These are phyloP conservation scores for Gymnothorax reevesii DNA, from an alignment of 2,797 vertebrate genomes.

Conservation along the genomic window DNA sequence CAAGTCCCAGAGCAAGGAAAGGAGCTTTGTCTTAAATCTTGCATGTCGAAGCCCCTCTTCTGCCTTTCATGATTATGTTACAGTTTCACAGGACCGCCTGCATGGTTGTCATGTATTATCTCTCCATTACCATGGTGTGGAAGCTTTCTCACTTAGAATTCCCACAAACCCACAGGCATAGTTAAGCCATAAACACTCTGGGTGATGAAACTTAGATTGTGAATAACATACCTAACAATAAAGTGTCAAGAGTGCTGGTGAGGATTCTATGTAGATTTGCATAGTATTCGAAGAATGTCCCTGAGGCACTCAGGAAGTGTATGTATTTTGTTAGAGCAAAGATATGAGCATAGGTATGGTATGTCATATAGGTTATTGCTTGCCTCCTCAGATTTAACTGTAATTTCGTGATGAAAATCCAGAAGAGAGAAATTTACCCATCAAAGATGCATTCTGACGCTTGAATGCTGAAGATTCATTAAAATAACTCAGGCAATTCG, in stretches of 20 bases:
- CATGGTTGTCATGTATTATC: constrained; percentile 22
- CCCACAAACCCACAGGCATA: background rate
- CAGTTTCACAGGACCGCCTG: constrained; percentile 36
- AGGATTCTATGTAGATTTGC: background rate
- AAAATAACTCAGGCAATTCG: background rate
- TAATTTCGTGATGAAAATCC: background rate
- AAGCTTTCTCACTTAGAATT: background rate
- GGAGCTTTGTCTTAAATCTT: background rate
- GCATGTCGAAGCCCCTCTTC: constrained; percentile 10
- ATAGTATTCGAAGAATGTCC: background rate
- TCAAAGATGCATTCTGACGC: background rate
- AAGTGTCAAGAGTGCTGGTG: background rate
- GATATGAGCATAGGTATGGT: background rate
- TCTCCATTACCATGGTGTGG: background rate
- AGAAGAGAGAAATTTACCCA: background rate
- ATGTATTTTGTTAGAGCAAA: background rate
- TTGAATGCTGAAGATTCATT: background rate
- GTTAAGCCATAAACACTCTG: background rate
- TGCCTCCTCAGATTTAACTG: background rate
- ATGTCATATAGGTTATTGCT: background rate
- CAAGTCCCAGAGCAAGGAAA: background rate
- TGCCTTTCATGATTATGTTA: constrained; percentile 36
- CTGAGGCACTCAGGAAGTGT: background rate
- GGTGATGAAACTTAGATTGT: background rate
- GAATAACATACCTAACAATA: background rate